Evolutionary conservation across 2,888 invertebrate genomes (phyloP).

Genomic region (Notocelia uddmanniana): DNA sequence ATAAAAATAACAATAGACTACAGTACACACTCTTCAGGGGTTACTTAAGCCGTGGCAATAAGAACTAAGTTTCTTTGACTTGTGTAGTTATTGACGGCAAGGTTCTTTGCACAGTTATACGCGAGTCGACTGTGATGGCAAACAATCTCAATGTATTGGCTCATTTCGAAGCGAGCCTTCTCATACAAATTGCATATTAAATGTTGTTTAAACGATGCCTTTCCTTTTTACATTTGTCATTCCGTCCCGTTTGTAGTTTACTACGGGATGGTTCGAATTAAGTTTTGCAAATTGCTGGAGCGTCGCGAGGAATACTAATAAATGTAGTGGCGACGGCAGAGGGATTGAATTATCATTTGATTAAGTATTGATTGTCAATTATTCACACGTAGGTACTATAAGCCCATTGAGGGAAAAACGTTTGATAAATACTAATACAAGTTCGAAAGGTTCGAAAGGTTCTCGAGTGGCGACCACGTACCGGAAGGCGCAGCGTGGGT

Average conservation of each 20-base stretch:
- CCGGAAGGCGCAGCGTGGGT: too few species aligned
- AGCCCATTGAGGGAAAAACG: not conserved
- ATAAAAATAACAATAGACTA: constrained; percentile 43
- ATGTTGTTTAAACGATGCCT: constrained; percentile 69
- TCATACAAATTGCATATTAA: constrained; percentile 79
- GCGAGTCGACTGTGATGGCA: constrained; percentile 68
- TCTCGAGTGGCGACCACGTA: too few species aligned
- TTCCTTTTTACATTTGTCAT: constrained; percentile 82
- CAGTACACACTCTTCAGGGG: not conserved
- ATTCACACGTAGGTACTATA: too few species aligned
- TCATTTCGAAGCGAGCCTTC: constrained; percentile 65
- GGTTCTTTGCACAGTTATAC: constrained; percentile 58
- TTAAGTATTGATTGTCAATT: constrained; percentile 29
- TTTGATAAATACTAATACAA: not conserved
- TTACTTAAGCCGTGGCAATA: not conserved
- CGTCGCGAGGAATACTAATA: constrained; percentile 61
- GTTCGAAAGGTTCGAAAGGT: not conserved
- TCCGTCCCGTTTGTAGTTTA: constrained; percentile 68
- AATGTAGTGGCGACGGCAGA: constrained; percentile 55
- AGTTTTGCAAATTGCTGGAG: constrained; percentile 73
- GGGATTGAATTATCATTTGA: constrained; percentile 57
- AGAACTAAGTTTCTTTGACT: not conserved
- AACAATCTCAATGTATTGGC: constrained; percentile 69
- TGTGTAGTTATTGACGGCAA: constrained; percentile 26
- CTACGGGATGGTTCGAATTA: constrained; percentile 76